Evolutionary conservation across 2,113 vertebrate species (phyloP).

Genomic region (Cinclus cinclus): DNA sequence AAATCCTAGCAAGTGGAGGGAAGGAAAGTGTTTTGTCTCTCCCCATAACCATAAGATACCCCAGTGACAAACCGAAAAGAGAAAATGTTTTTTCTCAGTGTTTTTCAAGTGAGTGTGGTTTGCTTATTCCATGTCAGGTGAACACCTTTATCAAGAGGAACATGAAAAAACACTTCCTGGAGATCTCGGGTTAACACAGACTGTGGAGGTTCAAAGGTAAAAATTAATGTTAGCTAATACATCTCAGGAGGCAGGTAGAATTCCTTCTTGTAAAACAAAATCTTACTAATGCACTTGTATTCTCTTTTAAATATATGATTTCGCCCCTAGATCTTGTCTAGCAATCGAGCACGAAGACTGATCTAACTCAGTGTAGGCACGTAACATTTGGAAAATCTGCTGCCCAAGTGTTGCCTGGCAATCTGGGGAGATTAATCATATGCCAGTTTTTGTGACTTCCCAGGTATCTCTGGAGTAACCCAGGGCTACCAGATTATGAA

Average conservation of each 20-base stretch:
- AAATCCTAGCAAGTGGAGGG: neutral
- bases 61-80: neutral
- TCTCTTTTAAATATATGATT: neutral
- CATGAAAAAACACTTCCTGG: neutral
- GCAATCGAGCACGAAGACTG: neutral
- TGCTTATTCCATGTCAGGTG: neutral
- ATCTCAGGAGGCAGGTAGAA: neutral
- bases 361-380: neutral
- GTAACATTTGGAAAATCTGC: neutral
- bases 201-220: neutral
- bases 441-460: neutral
- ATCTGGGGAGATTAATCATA: fast-evolving
- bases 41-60: fast-evolving
- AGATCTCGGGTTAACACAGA: neutral
- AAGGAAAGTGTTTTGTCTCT: neutral
- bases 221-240: neutral
- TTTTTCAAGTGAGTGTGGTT: neutral
- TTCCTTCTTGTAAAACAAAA: neutral
- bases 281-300: neutral
- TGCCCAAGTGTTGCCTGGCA: neutral
- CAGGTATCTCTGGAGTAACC: neutral
- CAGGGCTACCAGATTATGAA: neutral
- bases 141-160: neutral
- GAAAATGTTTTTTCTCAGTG: neutral
- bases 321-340: neutral